Conservation (phyloP, 2,888 invertebrate species). For the Cephus sareptanus region DNA sequence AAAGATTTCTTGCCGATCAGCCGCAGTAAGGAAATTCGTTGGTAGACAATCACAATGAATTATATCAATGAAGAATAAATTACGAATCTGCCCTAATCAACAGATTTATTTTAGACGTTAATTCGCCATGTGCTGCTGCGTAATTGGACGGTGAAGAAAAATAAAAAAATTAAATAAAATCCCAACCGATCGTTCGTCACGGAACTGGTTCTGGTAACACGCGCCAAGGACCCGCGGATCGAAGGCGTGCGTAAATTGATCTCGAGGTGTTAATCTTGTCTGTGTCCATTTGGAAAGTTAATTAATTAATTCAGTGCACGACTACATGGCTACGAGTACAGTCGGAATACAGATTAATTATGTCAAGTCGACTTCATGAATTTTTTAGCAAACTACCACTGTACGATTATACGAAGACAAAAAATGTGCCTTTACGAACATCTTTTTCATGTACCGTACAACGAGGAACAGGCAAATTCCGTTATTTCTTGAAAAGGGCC, state of each 20-base stretch:
- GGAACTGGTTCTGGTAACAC: slow-evolving; percentile 1
- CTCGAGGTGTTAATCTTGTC: slow-evolving; percentile 27
- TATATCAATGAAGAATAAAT: not conserved
- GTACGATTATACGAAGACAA: not conserved
- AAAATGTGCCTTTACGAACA: not conserved
- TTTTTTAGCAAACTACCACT: not conserved
- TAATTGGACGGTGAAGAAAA: not conserved
- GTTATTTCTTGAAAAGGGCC: not conserved
- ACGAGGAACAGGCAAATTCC: not conserved
- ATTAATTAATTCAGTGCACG: slow-evolving; percentile 37
- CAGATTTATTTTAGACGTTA: not conserved
- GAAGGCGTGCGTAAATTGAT: not conserved
- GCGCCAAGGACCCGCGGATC: slow-evolving; percentile 6
- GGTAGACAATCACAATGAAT: not conserved
- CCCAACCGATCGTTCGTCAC: not conserved
- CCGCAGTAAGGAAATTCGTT: not conserved
- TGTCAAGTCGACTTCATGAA: not conserved
- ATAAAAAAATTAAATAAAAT: not conserved
- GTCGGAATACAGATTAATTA: not conserved
- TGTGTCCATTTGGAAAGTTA: slow-evolving; percentile 41
- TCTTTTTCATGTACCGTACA: not conserved
- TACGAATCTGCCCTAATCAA: not conserved
- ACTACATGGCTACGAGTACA: not conserved
- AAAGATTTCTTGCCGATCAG: not conserved
- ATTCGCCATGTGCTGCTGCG: not conserved